Base-by-base conservation (phyloP, 2,888 invertebrate species). In the Julus scandinavius region DNA sequence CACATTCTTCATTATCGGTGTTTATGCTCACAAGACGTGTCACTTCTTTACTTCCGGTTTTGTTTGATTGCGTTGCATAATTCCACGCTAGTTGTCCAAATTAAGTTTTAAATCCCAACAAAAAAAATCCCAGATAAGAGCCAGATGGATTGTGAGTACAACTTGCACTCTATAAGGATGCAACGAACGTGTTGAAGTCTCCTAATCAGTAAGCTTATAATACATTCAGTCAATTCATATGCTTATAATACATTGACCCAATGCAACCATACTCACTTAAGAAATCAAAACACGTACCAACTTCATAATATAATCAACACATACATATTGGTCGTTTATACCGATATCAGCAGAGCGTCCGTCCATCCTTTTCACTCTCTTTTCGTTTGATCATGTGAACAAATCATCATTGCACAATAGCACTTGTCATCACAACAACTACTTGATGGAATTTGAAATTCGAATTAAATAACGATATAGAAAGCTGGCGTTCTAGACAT, bases 301-400 rank as follows among this genome's bases (percentile, higher is more conserved):
- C 72, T 72, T 72, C 72, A 72, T 72, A 72, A 72, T 72, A 72
- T 72, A 72, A 72, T 72, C 72, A 72, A 72, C 72, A 72, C 72
- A 72, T 72, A 72, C 72, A 72, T 72, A 72, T 72, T 72, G 72
- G 72, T 72, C 72, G 72, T 72, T 72, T 72, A 72, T 72, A 72
- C 72, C 72, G 72, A 72, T 72, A 72, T 72, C 72, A 72, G 72
- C 72, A 72, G 72, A 72, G 72, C 72, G 72, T 29, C 72, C 72
- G 72, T 72, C 72, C 72, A 72, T 72, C 72, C 29, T 72, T 72
- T 72, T 72, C 72, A 29, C 72, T 72, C 72, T 29, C 72, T 72
- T 72, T 72, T 72, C 72, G n/a, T 72, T 72, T 72, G 72, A 72
- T 72, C 72, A 72, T 72, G 72, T n/a, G 72, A 72, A 72, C 72